Evolutionary conservation across 2,797 vertebrate genomes (phyloP), one percentile per base, ranked within the genome.

Genomic region (Diplodus puntazzo): DNA sequence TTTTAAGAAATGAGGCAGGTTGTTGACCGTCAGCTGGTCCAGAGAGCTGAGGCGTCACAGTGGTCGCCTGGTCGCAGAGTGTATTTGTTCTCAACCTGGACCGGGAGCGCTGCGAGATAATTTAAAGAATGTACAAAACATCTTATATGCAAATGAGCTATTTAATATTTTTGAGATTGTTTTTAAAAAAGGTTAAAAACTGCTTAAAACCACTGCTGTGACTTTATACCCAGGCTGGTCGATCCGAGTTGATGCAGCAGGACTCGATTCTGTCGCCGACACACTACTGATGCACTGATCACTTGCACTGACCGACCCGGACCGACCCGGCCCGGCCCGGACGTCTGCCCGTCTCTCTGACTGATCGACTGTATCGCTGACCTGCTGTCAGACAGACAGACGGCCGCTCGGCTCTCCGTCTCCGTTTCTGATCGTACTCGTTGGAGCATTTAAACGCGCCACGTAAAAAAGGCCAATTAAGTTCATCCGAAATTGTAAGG

Each of bases 241-340:
- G 64, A 69, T 49, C 55, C 3, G 43, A 71, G 42, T 34, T 1
- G 30, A 68, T n/a, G 1, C 60, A 25, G 68, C 2, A 27, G 70
- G 67, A 67, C 73, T 73, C 13, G 58, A 52, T 54, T 79, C 67
- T 83, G 77, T 55, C 20, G 62, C 64, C 23, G 39, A 73, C 72
- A 50, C 79, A 89, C 89, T 89, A 88, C 92, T 92, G 88, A 92
- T 85, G 90, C 84, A 84, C 89, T 88, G 83, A 75, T 83, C 48
- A 55, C 68, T 79, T 87, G 85, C 88, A 90, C 90, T 92, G 89
- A 91, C 57, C 50, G 67, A 84, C 16, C 0, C 66, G 17, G 43
- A 53, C 50, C 13, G 14, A 34, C 54, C n/a, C n/a, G n/a, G n/a
- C n/a, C 48, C 1, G 25, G 45, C 4, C 17, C 30, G 14, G 25